Evolutionary conservation across 2,113 vertebrate species (phyloP).

Genomic region (Ramphastos sulfuratus): DNA sequence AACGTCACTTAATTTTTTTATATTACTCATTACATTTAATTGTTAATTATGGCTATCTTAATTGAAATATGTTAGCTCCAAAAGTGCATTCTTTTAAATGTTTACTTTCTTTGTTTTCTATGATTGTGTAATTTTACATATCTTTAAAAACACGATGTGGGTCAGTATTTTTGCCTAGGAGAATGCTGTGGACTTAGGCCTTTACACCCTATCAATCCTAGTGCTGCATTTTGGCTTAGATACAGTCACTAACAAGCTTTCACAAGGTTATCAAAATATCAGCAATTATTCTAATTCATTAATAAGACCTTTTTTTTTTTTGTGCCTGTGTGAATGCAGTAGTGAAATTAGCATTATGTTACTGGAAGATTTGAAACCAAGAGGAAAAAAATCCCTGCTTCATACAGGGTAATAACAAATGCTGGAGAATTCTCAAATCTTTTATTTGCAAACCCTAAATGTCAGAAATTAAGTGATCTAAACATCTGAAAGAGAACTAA

Average conservation of each 20-base stretch:
- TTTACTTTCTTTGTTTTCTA: background rate
- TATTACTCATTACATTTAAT: background rate
- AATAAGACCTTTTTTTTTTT: background rate
- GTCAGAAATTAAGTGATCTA: background rate
- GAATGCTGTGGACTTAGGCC: background rate
- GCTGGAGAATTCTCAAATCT: background rate
- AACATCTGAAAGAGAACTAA: background rate
- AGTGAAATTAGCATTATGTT: background rate
- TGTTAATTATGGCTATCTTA: background rate
- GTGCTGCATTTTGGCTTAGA: background rate
- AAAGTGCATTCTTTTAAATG: background rate
- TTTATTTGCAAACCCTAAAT: background rate
- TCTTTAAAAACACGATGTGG: background rate
- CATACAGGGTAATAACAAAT: background rate
- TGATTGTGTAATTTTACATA: background rate
- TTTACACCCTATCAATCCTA: background rate
- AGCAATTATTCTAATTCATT: conserved; percentile 23
- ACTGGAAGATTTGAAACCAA: background rate
- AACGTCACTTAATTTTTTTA: background rate
- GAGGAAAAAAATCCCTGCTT: background rate
- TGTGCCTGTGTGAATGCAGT: background rate
- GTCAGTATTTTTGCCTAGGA: background rate
- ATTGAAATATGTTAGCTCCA: background rate
- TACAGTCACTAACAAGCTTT: conserved; percentile 8
- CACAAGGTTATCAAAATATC: conserved; percentile 8